Evolutionary conservation across 2,888 invertebrate species (phyloP).

Genomic region (Nysson spinosus): DNA sequence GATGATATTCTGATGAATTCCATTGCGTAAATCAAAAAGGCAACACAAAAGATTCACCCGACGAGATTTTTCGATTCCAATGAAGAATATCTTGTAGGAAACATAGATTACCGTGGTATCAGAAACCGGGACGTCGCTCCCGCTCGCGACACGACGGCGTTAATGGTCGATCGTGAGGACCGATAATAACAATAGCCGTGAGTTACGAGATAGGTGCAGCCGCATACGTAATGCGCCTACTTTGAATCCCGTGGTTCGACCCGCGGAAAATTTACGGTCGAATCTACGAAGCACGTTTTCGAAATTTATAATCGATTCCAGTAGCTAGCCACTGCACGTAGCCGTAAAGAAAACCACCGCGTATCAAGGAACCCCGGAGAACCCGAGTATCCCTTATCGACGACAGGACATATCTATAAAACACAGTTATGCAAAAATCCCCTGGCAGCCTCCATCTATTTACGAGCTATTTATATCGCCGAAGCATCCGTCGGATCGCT

Average conservation of each 20-base stretch:
- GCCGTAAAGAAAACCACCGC: no score
- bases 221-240: constrained; percentile 49
- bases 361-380: no score
- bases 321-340: no score
- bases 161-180: constrained; percentile 46
- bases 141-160: constrained; percentile 41
- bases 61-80: no score
- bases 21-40: no score
- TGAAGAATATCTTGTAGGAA: constrained; percentile 1
- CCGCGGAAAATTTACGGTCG: constrained; percentile 41
- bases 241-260: constrained; percentile 43
- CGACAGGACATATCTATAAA: constrained; percentile 27
- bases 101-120: constrained; percentile 18
- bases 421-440: constrained; percentile 4
- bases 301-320: constrained; percentile 45
- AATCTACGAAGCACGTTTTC: constrained; percentile 8
- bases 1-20: no score
- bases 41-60: no score
- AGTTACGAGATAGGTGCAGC: constrained; percentile 43
- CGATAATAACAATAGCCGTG: constrained; percentile 56
- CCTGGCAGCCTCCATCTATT: neutral
- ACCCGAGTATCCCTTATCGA: no score
- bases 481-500: neutral
- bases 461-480: constrained; percentile 6
- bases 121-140: constrained; percentile 23